Percentiles rank a stretch among this genome's conserved stretches.
Conservation (phyloP, 2,888 invertebrate species). For the Auanema freiburgensis region DNA sequence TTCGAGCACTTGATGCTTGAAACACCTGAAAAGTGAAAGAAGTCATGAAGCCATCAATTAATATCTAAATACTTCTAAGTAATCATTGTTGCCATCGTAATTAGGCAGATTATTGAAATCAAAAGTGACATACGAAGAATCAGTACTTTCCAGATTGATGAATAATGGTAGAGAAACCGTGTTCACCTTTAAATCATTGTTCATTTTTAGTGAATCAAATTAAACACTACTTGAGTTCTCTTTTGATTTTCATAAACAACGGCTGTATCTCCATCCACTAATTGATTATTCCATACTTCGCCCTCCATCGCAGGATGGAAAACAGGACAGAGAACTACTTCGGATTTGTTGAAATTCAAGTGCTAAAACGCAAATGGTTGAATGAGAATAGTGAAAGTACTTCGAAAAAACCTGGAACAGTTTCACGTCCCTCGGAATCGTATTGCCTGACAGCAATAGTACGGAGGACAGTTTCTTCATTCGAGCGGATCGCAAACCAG, state of each 20-base stretch:
- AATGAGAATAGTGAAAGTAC: background rate
- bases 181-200: conserved; percentile 30
- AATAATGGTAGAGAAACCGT: conserved; percentile 71
- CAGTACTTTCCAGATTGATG: conserved; percentile 73
- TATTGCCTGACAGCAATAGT: conserved; percentile 75
- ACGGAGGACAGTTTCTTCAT: conserved; percentile 64
- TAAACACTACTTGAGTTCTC: background rate
- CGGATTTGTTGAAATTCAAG: no score
- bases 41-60: no score
- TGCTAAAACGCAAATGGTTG: no score
- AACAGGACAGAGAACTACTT: no score
- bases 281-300: no score
- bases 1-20: conserved; percentile 66
- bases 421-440: conserved; percentile 75
- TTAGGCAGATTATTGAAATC: conserved; percentile 69
- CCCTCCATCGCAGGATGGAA: no score
- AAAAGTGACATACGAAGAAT: conserved; percentile 74
- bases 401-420: conserved; percentile 69
- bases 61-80: conserved; percentile 19
- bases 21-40: conserved; percentile 30
- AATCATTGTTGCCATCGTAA: conserved; percentile 70
- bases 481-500: conserved; percentile 44
- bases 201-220: no score
- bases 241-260: background rate
- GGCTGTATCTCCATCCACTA: no score